Percentiles rank a stretch among this genome's conserved stretches.
phyloP scores from a whole-genome alignment of 2,888 invertebrate genomes.

The Macrophya annulata region DNA sequence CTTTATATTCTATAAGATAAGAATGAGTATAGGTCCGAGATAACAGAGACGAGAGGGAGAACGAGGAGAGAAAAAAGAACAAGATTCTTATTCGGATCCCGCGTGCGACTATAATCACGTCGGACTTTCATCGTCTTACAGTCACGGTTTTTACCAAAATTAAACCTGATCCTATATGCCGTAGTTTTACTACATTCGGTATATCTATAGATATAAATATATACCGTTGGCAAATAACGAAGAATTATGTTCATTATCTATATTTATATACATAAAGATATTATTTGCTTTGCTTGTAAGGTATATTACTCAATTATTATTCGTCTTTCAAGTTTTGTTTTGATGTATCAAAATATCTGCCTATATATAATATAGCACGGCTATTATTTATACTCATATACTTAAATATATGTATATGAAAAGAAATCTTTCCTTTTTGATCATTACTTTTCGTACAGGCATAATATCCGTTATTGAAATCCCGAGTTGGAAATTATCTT shows the following conservation, averaged over 20 bases:
- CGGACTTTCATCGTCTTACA: slow-evolving; percentile 23
- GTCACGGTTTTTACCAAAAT: slow-evolving; percentile 26
- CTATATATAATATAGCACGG: no score
- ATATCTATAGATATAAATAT: neutral
- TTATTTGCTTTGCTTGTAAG: neutral
- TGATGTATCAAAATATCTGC: neutral
- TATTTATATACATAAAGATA: neutral
- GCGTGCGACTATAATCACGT: slow-evolving; percentile 16
- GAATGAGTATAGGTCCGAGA: neutral
- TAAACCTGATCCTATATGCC: neutral
- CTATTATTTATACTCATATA: neutral
- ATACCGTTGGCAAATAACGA: neutral
- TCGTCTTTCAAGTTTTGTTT: neutral
- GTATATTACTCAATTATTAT: neutral
- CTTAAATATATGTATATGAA: neutral
- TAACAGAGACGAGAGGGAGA: neutral
- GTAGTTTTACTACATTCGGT: neutral
- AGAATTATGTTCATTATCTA: neutral
- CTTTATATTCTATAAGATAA: neutral
- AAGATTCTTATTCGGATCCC: neutral
- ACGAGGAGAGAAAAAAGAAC: neutral
- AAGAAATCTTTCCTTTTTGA: slow-evolving; percentile 1
- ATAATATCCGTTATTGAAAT: neutral
- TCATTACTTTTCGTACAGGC: neutral
- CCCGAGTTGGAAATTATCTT: neutral